Percentiles rank a stretch among this genome's conserved stretches.
Evolutionary conservation across 2,888 invertebrate species (phyloP).

Genomic region (Yponomeuta evonymella): DNA sequence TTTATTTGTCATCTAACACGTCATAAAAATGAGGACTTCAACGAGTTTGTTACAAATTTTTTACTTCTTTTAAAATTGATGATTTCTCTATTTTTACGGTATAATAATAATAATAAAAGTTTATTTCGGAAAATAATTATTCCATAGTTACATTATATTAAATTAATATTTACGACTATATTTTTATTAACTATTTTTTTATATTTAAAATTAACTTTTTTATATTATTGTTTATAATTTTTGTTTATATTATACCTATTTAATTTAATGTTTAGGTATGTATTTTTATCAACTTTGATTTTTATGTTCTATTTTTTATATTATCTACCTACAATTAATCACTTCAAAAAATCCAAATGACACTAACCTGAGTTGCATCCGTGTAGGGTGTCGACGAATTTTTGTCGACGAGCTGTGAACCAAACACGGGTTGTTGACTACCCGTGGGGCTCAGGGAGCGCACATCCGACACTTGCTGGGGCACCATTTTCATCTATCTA

Average conservation of each 20-base stretch:
- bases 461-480: conserved; percentile 80
- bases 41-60: neutral
- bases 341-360: conserved; percentile 18
- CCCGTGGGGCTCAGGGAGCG: conserved; percentile 77
- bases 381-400: conserved; percentile 96
- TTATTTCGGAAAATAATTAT: too few species aligned
- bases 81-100: neutral
- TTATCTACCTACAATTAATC: conserved; percentile 5
- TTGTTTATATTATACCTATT: neutral
- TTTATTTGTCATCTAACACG: neutral
- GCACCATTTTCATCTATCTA: conserved; percentile 80
- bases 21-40: neutral
- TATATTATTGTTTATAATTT: neutral
- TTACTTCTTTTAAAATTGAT: neutral
- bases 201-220: neutral
- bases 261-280: neutral
- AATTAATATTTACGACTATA: neutral
- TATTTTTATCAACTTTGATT: neutral
- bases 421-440: conserved; percentile 85
- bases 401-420: conserved; percentile 92
- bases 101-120: neutral
- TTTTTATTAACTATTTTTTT: neutral
- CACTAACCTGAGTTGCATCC: conserved; percentile 96
- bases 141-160: too few species aligned
- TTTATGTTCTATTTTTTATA: neutral